These are phyloP conservation scores for Schizopygopsis malacanthus DNA, from an alignment of 2,797 vertebrate genomes.

Conservation along the genomic window DNA sequence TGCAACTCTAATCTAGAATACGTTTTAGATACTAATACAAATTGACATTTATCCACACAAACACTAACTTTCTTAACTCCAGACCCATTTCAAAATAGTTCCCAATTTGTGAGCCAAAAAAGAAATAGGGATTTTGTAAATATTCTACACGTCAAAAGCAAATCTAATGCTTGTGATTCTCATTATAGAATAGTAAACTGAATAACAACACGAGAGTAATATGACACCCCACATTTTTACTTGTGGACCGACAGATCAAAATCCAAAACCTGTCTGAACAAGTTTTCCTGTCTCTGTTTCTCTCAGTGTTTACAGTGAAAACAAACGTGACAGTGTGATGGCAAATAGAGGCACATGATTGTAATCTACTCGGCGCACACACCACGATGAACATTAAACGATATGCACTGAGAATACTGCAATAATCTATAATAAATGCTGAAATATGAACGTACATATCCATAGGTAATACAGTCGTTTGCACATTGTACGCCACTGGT, in stretches of 20 bases:
- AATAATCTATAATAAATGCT: neutral
- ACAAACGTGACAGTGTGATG: neutral
- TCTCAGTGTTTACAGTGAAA: conserved; percentile 26
- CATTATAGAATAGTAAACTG: neutral
- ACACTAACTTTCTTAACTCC: conserved; percentile 10
- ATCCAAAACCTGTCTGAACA: conserved; percentile 31
- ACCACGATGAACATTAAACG: neutral
- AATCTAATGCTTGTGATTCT: neutral
- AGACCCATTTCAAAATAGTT: conserved; percentile 9
- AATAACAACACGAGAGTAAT: neutral
- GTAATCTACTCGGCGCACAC: neutral
- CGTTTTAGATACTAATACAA: neutral
- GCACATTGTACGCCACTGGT: conserved; percentile 86
- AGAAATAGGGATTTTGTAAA: neutral
- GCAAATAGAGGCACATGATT: conserved; percentile 14
- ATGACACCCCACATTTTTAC: neutral
- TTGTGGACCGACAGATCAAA: neutral
- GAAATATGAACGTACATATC: conserved; percentile 84
- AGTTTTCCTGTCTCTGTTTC: neutral
- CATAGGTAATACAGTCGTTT: conserved; percentile 92
- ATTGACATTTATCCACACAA: neutral
- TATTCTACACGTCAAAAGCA: neutral
- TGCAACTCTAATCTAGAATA: neutral
- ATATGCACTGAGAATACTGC: neutral
- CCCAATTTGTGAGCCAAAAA: neutral